Evolutionary conservation across 2,888 invertebrate species (phyloP).

Genomic region (Arenicola marina): DNA sequence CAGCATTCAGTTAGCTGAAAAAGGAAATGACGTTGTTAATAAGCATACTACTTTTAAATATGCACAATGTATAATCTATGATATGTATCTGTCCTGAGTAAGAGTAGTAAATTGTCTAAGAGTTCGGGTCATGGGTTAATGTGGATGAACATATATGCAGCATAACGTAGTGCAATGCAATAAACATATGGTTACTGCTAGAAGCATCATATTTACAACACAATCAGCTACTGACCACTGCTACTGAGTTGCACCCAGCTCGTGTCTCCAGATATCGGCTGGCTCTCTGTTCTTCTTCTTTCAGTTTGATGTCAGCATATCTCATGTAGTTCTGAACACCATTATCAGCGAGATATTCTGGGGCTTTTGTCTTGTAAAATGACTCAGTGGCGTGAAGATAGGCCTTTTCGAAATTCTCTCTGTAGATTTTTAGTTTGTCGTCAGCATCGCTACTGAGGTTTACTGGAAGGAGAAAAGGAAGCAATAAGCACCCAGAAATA

Average conservation of each 20-base stretch:
- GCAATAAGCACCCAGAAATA: not conserved
- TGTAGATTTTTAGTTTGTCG: conserved; percentile 92
- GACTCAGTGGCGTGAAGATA: conserved; percentile 93
- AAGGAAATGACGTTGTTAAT: too few species aligned
- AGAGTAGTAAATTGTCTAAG: too few species aligned
- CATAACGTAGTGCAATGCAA: too few species aligned
- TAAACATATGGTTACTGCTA: too few species aligned
- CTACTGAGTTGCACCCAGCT: conserved; percentile 72
- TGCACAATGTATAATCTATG: too few species aligned
- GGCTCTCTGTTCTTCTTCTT: conserved; percentile 93
- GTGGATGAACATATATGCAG: too few species aligned
- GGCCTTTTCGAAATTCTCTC: conserved; percentile 93
- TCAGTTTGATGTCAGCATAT: conserved; percentile 91
- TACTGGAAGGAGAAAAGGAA: conserved; percentile 67
- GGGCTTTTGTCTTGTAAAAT: conserved; percentile 88
- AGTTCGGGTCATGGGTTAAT: too few species aligned
- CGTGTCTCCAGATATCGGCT: conserved; percentile 90
- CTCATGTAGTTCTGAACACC: conserved; percentile 97
- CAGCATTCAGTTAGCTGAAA: conserved; percentile 85
- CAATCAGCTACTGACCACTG: conserved; percentile 61
- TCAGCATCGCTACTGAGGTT: conserved; percentile 91
- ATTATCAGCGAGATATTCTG: conserved; percentile 81
- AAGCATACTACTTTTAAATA: too few species aligned
- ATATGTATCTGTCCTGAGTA: too few species aligned
- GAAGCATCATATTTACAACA: not conserved